Base-by-base conservation (phyloP, 2,113 vertebrate species). In the Muntiacus muntjak region DNA sequence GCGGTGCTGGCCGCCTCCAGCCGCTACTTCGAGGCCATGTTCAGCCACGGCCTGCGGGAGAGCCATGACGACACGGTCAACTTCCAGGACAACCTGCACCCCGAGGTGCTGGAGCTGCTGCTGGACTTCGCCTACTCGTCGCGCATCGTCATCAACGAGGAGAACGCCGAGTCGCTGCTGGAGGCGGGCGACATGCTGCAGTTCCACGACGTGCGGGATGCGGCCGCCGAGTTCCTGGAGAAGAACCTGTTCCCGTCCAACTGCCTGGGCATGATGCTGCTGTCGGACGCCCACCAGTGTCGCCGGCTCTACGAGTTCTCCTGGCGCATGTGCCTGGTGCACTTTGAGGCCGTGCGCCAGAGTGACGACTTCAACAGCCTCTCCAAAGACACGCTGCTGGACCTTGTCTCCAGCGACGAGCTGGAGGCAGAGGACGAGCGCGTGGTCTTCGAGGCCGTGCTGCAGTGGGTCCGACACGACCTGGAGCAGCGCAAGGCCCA, bases 1-100 rank as follows among this genome's bases (percentile, higher is more conserved):
- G 99, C 99, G 0, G 99, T 99, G 89, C 97, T 99, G 95, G 99
- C 99, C 0, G 99, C 99, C 26, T 99, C 99, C 98, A 99, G 99
- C 97, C 99, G 99, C 58, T 99, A 99, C 97, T 99, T 99, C 0
- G 99, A 99, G 98, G 99, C 99, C 94, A 99, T 99, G 99, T 99
- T 99, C 95, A 99, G 99, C 92, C 99, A 99, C 0, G 99, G 99
- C 7, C 99, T 99, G 43, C 99, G 99, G 26, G 99, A 99, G 97
- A 99, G 99, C 98, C 95, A 99, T 91, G 99, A 99, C 21, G 99
- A 99, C 1, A 99, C 99, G 5, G 99, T 99, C 81, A 99, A 99
- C 98, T 99, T 99, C 98, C 99, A 99, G 8, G 99, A 99, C 97
- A 99, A 99, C 76, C 99, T 99, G 30, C 99, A 99, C 96, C 99